Percentiles rank a stretch among this genome's conserved stretches.
phyloP scores from a whole-genome alignment of 2,888 invertebrate genomes.

The Arge pagana region DNA sequence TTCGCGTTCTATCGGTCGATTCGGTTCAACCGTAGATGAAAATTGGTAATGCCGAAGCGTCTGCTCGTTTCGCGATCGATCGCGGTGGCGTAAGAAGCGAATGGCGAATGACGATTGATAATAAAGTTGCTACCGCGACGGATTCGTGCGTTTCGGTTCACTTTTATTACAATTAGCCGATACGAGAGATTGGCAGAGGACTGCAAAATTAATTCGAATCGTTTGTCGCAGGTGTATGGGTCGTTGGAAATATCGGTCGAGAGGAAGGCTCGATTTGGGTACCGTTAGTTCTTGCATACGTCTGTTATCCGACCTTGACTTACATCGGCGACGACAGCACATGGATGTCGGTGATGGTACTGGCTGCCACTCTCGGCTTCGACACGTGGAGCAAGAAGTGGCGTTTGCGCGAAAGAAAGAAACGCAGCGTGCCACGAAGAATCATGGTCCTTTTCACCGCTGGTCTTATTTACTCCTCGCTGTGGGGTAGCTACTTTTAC shows the following conservation, averaged over 20 bases:
- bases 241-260: conserved; percentile 88
- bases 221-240: conserved; percentile 77
- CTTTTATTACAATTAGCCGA: no score
- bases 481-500: conserved; percentile 82
- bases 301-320: conserved; percentile 70
- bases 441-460: conserved; percentile 66
- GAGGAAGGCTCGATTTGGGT: conserved; percentile 76
- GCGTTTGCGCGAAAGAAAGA: conserved; percentile 68
- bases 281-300: conserved; percentile 71
- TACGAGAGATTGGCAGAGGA: conserved; percentile 1
- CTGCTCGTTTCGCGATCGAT: no score
- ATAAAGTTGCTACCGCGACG: no score
- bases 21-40: no score
- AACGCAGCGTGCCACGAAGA: conserved; percentile 59
- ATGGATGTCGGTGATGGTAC: conserved; percentile 70
- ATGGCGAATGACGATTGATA: no score
- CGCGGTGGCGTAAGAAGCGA: no score
- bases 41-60: no score
- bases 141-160: no score
- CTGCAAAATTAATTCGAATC: neutral
- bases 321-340: conserved; percentile 75
- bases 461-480: conserved; percentile 68
- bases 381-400: conserved; percentile 80
- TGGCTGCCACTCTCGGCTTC: conserved; percentile 71
- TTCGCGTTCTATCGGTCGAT: no score